Base-by-base conservation (phyloP, 2,797 vertebrate genomes). In the Jordanella pulchra region DNA sequence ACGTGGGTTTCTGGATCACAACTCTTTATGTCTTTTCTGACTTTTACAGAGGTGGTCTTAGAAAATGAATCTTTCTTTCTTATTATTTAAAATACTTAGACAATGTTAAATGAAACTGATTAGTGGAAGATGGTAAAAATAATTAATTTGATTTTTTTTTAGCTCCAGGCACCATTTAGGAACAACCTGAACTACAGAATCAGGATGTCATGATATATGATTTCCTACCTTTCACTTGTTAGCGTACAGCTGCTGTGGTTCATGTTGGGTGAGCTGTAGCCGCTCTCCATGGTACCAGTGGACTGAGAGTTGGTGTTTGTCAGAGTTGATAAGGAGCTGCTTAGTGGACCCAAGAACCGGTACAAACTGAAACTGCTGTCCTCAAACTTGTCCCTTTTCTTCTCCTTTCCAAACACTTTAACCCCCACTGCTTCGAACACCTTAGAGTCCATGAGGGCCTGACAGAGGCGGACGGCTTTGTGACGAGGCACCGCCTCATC, bases 321-420 rank as follows among this genome's bases (percentile, higher is more conserved):
- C 70, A 87, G 75, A 0, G 82, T 15, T 0, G 83, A 13, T 1
- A 82, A 45, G 5, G 88, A 76, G 71, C 53, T 30, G 42, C 39
- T 89, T 0, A 90, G 76, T 1, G 76, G 25, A 35, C 86, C 94
- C 47, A 95, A 93, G 86, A 99, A 99, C 51, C 97, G 93, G 83
- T 99, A 99, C 79, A 99, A 92, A 83, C 97, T 97, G 87, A 93
- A 96, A 75, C 96, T 96, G 65, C 96, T 97, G 90, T 99, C 98
- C 82, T 99, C 97, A 78, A 99, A 99, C 0, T 93, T 91, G 12
- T 88, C 92, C 6, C 68, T 88, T 60, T 96, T 96, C 77, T 97
- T 99, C 65, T 99, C 98, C 88, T 96, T 98, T 51, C 96, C 95
- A 45, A 99, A 99, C 45, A 97, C 95, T 82, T 91, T 95, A 0